Evolutionary conservation across 2,113 vertebrate species (phyloP), one percentile per base, ranked within the genome.

Genomic region (Leptosomus discolor): DNA sequence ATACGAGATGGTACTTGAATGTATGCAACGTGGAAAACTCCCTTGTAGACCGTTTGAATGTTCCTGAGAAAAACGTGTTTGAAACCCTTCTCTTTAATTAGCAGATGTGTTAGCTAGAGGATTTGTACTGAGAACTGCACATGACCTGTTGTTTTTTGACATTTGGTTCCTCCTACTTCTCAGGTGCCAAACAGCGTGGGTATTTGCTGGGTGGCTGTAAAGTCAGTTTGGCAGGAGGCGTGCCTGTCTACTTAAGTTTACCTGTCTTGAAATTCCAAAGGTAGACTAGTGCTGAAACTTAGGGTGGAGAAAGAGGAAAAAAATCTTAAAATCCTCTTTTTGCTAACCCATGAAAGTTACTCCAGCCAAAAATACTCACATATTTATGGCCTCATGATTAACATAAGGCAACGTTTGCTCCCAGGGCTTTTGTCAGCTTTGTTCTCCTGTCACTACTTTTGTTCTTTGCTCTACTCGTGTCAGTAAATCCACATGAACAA

Each of bases 401-500:
- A 78, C 75, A 69, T 80, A 46, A 64, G 27, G 57, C 48, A 73
- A 56, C 3, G 5, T 90, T 81, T 93, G 32, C 51, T 74, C 41
- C 74, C 48, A 76, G 58, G 41, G 54, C 22, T 84, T 92, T 89
- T 88, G 58, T 92, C 79, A 80, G 63, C 39, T 91, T 86, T 77
- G 41, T 86, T 84, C 45, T 92, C 29, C 50, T 63, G 63, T 83
- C 85, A 65, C 61, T 85, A 6, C 54, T 92, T 88, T 85, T 3
- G 18, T 83, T 95, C 71, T 92, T 94, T 60, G 46, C 36, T 85
- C 15, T 82, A 9, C 36, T 92, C 7, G 79, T 91, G 75, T 94
- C 89, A 63, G 64, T 67, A 95, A 90, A 86, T 90, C 61, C 73
- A 58, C 60, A 41, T 81, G 77, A 97, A 71, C 81, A 93, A 46